Conservation (phyloP, 2,797 vertebrate genomes). For the Poeciliopsis turneri region DNA sequence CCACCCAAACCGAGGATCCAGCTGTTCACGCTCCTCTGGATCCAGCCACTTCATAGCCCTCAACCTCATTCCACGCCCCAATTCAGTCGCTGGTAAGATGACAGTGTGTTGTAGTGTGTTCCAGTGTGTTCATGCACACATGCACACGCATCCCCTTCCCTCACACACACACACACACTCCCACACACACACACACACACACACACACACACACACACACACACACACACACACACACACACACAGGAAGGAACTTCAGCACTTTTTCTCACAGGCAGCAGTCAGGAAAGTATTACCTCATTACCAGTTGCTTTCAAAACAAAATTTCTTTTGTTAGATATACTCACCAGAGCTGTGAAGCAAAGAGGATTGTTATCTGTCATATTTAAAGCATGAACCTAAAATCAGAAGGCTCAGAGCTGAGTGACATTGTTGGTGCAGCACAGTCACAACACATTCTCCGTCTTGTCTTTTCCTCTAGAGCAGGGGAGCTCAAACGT, state of each 20-base stretch:
- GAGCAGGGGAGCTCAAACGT: neutral
- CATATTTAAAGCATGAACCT: neutral
- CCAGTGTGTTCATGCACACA: neutral
- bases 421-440: neutral
- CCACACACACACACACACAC: slow-evolving; percentile 20
- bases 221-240: slow-evolving; percentile 16
- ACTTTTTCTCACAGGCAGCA: slow-evolving; percentile 19
- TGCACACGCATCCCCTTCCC: neutral
- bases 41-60: slow-evolving; percentile 95
- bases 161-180: too few species aligned
- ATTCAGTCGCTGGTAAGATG: slow-evolving; percentile 93
- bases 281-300: neutral
- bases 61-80: slow-evolving; percentile 96
- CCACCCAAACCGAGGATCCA: slow-evolving; percentile 86
- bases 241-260: slow-evolving; percentile 42
- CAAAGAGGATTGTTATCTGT: neutral
- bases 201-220: slow-evolving; percentile 8
- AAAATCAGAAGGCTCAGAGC: neutral
- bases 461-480: neutral
- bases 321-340: neutral
- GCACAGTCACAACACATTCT: neutral
- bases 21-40: slow-evolving; percentile 83
- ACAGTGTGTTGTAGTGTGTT: neutral
- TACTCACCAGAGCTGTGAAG: neutral
- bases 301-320: neutral